These are phyloP conservation scores for Pteria penguin DNA, from an alignment of 2,888 invertebrate genomes.

Conservation along the genomic window DNA sequence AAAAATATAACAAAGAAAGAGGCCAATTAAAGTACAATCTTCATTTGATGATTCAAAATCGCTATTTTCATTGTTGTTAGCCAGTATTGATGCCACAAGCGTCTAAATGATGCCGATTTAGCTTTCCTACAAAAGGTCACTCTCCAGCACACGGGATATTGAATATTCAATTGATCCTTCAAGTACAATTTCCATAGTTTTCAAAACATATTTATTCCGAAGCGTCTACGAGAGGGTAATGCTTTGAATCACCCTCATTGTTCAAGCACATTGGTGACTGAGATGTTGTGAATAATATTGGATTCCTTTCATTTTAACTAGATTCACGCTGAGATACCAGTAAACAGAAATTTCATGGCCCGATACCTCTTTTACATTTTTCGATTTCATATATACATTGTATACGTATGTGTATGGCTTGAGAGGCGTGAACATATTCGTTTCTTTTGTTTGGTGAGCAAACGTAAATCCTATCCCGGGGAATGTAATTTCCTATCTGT, in stretches of 20 bases:
- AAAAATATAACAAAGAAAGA: too few relatives aligned
- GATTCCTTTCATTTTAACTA: not conserved
- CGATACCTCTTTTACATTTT: not conserved
- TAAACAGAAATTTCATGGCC: constrained; percentile 2
- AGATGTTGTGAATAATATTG: not conserved
- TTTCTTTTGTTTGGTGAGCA: not conserved
- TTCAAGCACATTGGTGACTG: not conserved
- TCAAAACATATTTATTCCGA: not conserved
- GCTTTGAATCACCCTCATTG: not conserved
- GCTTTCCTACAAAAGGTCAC: too few relatives aligned
- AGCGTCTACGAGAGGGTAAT: not conserved
- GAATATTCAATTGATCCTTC: not conserved
- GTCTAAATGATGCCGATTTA: not conserved
- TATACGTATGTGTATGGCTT: too few relatives aligned
- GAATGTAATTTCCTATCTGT: not conserved
- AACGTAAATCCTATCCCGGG: not conserved
- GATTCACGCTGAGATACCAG: constrained; percentile 2
- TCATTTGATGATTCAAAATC: too few relatives aligned
- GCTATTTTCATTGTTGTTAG: too few relatives aligned
- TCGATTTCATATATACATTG: too few relatives aligned
- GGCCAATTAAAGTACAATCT: too few relatives aligned
- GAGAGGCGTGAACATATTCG: too few relatives aligned
- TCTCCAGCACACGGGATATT: too few relatives aligned
- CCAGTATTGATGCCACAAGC: not conserved
- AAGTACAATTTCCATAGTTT: not conserved